Base-by-base conservation (phyloP, 1,140 invertebrate species). In the Drosophila saltans region DNA sequence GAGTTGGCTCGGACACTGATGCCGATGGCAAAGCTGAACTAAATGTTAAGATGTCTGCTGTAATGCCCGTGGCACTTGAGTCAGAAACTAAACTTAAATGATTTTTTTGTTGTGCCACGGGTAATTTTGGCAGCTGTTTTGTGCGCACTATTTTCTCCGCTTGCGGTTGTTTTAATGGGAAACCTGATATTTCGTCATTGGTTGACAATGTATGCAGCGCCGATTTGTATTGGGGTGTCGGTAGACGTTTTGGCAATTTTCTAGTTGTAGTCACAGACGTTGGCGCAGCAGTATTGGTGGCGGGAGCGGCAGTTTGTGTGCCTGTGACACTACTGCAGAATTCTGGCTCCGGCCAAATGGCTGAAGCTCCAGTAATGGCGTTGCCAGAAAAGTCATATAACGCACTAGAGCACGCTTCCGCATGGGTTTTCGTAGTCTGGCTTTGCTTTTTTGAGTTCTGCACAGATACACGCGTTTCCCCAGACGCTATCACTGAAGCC, bases 221-320 rank as follows among this genome's bases (percentile, higher is more conserved):
- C 65, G 75, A 45, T 62, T 74, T 84, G 21, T 60, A 73, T 48
- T 78, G 72, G 16, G 82, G 80, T 41, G 80, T 75, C 30, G 82
- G 85, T 45, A 90, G 62, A 84, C 71, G 75, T 71, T 91, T 91
- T 79, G 90, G 90, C 80, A 91, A 91, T 91, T 91, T 91, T 81
- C 90, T 90, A 80, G 75, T 67, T 67, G 78, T 80, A 10, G 80
- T 66, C 36, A 63, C 10, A 36, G 69, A 62, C 39, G 57, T 26
- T 11, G 67, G 3, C n/a, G 61, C 30, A 41, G 40, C 30, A 52
- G 39, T 40, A 8, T 45, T 39, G 9, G 61, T 41, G 39, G 69
- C 33, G 30, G 26, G 26, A 45, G 56, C 11, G 48, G 56, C 21
- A 43, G 69, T 8, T 10, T 52, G 7, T 16, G 45, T 26, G 5